Conservation (phyloP, 2,797 vertebrate species). For the Hoplostethus atlanticus region DNA sequence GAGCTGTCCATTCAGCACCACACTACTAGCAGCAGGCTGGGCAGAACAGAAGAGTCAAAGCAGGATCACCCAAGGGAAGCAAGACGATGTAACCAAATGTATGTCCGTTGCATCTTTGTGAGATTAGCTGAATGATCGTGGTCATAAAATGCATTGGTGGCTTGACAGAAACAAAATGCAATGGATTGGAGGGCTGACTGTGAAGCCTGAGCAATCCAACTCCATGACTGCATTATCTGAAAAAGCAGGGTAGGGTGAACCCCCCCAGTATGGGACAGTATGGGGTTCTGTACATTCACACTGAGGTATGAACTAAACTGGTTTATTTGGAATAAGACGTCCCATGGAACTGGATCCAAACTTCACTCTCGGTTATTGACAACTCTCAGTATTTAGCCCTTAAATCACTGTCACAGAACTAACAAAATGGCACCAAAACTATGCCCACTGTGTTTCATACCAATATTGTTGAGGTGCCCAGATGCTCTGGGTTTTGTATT, state of each 20-base stretch:
- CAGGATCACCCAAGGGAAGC: neutral
- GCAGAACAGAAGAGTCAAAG: neutral
- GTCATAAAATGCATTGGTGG: neutral
- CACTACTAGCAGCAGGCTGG: constrained; percentile 21
- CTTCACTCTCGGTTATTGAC: too few relatives aligned
- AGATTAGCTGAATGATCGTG: neutral
- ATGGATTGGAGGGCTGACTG: too few relatives aligned
- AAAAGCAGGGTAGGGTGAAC: neutral
- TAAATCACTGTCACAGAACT: neutral
- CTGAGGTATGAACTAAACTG: too few relatives aligned
- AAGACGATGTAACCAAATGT: neutral
- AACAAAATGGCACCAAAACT: too few relatives aligned
- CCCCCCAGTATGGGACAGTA: neutral
- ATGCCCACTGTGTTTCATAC: neutral
- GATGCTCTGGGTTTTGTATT: constrained; percentile 12
- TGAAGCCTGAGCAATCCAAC: too few relatives aligned
- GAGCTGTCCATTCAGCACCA: constrained; percentile 88
- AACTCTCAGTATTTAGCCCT: too few relatives aligned
- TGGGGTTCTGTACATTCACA: neutral
- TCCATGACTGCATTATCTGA: neutral
- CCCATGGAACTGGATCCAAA: too few relatives aligned
- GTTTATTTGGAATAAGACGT: too few relatives aligned
- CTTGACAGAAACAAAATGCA: neutral
- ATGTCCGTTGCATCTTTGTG: neutral
- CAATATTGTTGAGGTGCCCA: neutral